Evolutionary conservation across 2,113 vertebrate genomes (phyloP).

Genomic region (Myotis davidii): DNA sequence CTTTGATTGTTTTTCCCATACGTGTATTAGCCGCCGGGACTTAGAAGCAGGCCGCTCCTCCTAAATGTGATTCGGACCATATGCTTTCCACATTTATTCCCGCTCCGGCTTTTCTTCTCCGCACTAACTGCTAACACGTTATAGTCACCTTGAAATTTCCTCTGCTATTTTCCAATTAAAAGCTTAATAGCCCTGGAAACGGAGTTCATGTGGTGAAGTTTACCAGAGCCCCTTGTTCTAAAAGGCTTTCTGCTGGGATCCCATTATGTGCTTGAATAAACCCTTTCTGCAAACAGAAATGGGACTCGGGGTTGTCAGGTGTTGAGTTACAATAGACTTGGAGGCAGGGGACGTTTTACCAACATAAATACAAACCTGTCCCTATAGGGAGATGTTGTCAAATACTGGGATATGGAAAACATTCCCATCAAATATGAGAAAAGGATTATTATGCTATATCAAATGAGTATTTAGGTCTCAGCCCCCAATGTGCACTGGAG

Average conservation of each 20-base stretch:
- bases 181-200: constrained; percentile 99
- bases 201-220: constrained; percentile 96
- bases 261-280: constrained; percentile 99
- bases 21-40: constrained; percentile 7
- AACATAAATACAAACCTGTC: constrained; percentile 86
- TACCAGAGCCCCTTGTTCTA: constrained; percentile 90
- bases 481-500: constrained; percentile 78
- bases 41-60: constrained; percentile 64
- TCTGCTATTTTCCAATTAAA: constrained; percentile 99
- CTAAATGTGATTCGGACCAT: constrained; percentile 82
- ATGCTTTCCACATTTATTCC: constrained; percentile 83
- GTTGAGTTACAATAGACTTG: constrained; percentile 94
- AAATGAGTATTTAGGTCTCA: constrained; percentile 81
- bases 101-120: constrained; percentile 79
- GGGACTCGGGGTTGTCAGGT: constrained; percentile 92
- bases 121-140: constrained; percentile 88
- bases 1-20: constrained; percentile 71
- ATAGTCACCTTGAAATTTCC: constrained; percentile 98
- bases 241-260: constrained; percentile 93
- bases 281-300: constrained; percentile 94
- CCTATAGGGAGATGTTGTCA: constrained; percentile 87
- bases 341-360: constrained; percentile 89
- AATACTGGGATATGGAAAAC: constrained; percentile 84
- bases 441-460: constrained; percentile 83
- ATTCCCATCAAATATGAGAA: constrained; percentile 86